phyloP scores from a whole-genome alignment of 2,797 vertebrate genomes.

The Rachycentron canadum region DNA sequence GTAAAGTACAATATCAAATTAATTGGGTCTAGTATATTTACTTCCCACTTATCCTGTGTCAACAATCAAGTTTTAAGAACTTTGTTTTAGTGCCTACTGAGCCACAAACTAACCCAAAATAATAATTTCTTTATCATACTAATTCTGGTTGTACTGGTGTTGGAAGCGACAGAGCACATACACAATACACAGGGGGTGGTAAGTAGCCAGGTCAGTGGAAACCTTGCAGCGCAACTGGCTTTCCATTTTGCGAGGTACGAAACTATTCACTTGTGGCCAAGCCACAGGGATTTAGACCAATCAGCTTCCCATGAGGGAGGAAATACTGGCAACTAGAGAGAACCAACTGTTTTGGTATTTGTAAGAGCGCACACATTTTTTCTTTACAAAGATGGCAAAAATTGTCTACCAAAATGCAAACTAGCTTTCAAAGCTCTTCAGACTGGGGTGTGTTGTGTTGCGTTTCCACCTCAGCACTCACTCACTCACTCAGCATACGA shows the following conservation, averaged over 20 bases:
- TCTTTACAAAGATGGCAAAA: not conserved
- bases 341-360: no score
- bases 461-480: no score
- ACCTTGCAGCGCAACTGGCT: no score
- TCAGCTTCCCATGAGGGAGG: no score
- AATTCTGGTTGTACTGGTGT: not conserved
- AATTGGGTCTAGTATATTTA: slow-evolving; percentile 1
- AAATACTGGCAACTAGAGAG: not conserved
- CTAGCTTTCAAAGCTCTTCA: no score
- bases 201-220: not conserved
- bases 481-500: no score
- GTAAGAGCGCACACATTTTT: no score
- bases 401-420: not conserved
- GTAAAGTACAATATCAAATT: slow-evolving; percentile 2
- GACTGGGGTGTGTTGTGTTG: no score
- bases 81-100: not conserved
- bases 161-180: not conserved
- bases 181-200: not conserved
- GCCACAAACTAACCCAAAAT: not conserved
- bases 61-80: not conserved
- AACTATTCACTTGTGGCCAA: no score
- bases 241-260: no score
- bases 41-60: not conserved
- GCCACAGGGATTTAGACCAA: no score
- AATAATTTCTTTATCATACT: not conserved